Base-by-base conservation (phyloP, 2,888 invertebrate genomes). In the Lamproptera curius region DNA sequence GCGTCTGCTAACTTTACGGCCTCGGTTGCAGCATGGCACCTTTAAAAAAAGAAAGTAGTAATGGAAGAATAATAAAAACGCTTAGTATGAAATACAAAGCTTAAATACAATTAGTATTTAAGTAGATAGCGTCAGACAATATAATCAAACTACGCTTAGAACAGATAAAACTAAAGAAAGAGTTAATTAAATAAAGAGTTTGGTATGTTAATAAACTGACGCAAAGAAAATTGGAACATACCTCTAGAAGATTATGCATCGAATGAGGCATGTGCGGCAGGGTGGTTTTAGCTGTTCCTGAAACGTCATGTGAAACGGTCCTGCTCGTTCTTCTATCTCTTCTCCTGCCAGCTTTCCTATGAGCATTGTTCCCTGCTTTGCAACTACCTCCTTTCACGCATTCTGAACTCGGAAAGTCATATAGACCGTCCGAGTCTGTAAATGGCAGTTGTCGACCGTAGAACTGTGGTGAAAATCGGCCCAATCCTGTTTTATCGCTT, bases 401-500 rank as follows among this genome's bases (percentile, higher is more conserved):
- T 69, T 94, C 94, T 4, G 93, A 93, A 70, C 93, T 94, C 2
- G 94, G 93, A 66, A 93, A 94, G 72, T 95, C 94, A 69, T 94
- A 94, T 15, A 94, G 77, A 2, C 94, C 94, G 70, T 94, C 94
- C 0, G 94, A 94, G 74, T 94, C 94, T 10, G 94, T 94, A 63
- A 93, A 92, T 11, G 93, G 93, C 50, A 93, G 71, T 62, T 91
- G 89, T 54, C 91, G 89, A 23, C 93, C 92, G 70, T 92, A 93
- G 73, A 93, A 93, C 63, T 92, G 91, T 0, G 93, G 91, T 2
- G 93, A 92, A 74, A 93, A 93, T 46, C 92, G 80, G 16, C 91
- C 91, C 56, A 92, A 73, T 35, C 92, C 90, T 39, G 92, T 92
- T 62, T 91, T 90, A 70, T 94, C 94, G 73, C 94, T 94, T 39